Base-by-base conservation (phyloP, 2,113 vertebrate genomes). In the Saguinus midas region DNA sequence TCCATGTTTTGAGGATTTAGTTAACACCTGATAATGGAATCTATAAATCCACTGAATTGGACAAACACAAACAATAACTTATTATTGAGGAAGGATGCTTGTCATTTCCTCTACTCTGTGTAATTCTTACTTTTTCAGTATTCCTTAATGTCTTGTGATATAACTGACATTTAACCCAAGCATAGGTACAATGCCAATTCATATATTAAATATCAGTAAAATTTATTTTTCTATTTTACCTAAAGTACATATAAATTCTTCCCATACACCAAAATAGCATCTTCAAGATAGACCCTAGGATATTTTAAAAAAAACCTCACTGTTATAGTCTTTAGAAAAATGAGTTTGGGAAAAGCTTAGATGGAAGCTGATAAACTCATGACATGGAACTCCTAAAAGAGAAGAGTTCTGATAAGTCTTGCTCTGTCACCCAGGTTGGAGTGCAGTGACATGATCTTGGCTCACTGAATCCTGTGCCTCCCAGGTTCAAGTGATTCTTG, bases 41-140 rank as follows among this genome's bases (percentile, higher is more conserved):
- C 43, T 79, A 57, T 88, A 88, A 91, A 91, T 57, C 45, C 27
- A 87, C 5, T 73, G 58, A 91, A 43, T 0, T 80, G 37, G 43
- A 37, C 79, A 83, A 91, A 79, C 25, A 61, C n/a, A 93, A 66
- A 57, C 32, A 66, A 32, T 57, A 57, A 79, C 66, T 43, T 70
- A 91, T 70, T 66, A 75, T 9, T 78, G 78, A 94, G 76, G 27
- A 87, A 55, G 4, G 32, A 17, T 68, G n/a, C 76, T n/a, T 83
- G 29, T 61, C 21, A 92, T 32, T 29, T 32, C 18, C 27, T 94
- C 61, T 61, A 48, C 1, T 17, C 48, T 76, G 27, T 72, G 35
- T 50, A 61, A 94, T 37, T 78, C 40, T 52, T 86, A 84, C 21
- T 88, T 88, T 94, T 76, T 27, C 78, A 89, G 85, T 48, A 88